Base-by-base conservation (phyloP, 2,113 vertebrate species). In the Orthonyx spaldingii region DNA sequence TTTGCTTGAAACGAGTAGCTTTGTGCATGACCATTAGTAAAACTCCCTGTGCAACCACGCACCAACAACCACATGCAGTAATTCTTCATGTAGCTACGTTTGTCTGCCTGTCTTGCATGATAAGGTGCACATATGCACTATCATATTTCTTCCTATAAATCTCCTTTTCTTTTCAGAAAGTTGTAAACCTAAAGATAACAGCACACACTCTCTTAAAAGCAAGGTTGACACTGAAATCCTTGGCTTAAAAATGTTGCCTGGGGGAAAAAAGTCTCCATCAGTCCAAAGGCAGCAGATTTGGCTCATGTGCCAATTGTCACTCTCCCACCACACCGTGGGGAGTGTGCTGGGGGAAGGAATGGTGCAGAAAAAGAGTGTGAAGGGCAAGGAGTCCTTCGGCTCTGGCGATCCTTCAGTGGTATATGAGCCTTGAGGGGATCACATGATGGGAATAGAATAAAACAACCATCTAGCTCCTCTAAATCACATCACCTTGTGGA, bases 401-500 rank as follows among this genome's bases (percentile, higher is more conserved):
- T 94, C 69, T 47, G 69, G 64, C 0, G 4, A 87, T 86, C 56
- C 83, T 91, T 90, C 60, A 41, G 79, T 78, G 85, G 85, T 90
- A 77, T 95, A 93, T 0, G 61, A 88, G 92, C 79, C 92, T 74
- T 96, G 52, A 84, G 83, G 90, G 86, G 80, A 95, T 95, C 90
- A 64, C 72, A 52, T 60, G 76, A 37, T 1, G 56, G 86, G 65
- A 86, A 75, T 9, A 46, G 82, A 90, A 39, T 46, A 75, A 87
- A 97, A 83, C 56, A 90, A 68, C 52, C 65, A 52, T 27, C 74
- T 50, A 53, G 83, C 76, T 90, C 76, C 87, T 91, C 83, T 97
- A 96, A 96, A 92, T 95, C 94, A 96, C 94, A 96, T 88, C 85
- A 90, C 91, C 94, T 88, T 75, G 77, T 81, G 94, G 91, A 90